Base-by-base conservation (phyloP, 1,140 invertebrate genomes). In the Drosophila bocqueti region DNA sequence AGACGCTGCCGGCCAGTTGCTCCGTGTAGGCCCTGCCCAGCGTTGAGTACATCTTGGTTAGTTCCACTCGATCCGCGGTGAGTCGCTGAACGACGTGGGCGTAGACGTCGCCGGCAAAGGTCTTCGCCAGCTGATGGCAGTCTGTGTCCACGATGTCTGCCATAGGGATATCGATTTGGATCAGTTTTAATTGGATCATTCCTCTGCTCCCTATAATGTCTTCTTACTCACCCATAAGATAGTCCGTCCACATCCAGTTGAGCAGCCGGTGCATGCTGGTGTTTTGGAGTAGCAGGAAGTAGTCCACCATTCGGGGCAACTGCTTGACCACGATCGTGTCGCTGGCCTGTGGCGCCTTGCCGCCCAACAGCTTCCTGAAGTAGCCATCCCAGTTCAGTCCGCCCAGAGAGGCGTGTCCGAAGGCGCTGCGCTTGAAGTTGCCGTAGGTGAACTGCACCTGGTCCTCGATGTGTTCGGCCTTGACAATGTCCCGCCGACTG, bases 201-300 rank as follows among this genome's bases (percentile, higher is more conserved):
- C 34, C 11, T 13, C 11, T 36, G 4, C 10, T 36, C 34, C 10
- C 34, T 4, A 11, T 11, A 36, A 36, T 34, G 34, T 13, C 36
- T 18, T 1, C 18, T 5, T 24, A 82, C 90, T 50, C 43, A 92
- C 91, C 91, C 79, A 92, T 91, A 16, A 92, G 40, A 62, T 92
- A 91, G 26, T 92, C 89, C 21, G 79, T 84, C 91, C 91, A 92
- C 13, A 92, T 74, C 87, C 91, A 92, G 49, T 92, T 92, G 1
- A 92, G 83, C 50, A 92, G 43, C 0, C 91, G 61, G 11, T 79
- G 68, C 74, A 82, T 80, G 47, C 84, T 87, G 0, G 91, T 92
- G 13, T 84, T 83, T 40, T 91, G 89, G 11, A 92, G 46, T 45
- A 92, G 57, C 29, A 50, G 52, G 38, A 92, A 78, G 4, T 80